Conservation (phyloP, 2,888 invertebrate species). For the Pristionchus entomophagus region DNA sequence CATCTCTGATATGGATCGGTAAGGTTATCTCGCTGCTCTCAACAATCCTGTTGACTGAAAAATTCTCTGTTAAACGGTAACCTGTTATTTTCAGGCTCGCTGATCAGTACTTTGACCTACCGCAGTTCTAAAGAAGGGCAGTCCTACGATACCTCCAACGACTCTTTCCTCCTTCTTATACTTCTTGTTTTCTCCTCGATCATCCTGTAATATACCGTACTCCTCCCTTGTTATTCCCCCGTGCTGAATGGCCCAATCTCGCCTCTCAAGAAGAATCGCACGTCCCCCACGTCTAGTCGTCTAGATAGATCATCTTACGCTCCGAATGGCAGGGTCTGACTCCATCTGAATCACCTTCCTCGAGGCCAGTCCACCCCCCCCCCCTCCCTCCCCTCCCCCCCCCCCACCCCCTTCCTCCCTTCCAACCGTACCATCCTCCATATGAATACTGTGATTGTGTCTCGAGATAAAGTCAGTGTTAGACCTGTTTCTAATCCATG, state of each 20-base stretch:
- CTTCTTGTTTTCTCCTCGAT: too few relatives aligned
- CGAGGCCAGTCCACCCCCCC: background rate
- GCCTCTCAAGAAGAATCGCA: background rate
- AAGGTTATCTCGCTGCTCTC: background rate
- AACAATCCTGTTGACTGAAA: too few relatives aligned
- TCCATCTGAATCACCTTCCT: background rate
- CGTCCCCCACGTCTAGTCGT: background rate
- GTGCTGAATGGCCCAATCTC: background rate
- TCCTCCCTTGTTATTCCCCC: background rate
- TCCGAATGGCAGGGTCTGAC: background rate
- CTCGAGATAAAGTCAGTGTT: conserved; percentile 17
- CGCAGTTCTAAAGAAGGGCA: background rate
- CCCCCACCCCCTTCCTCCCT: background rate
- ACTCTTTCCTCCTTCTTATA: background rate
- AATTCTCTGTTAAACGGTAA: too few relatives aligned
- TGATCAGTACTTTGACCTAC: conserved; percentile 41
- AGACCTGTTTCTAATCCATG: conserved; percentile 39
- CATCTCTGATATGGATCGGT: background rate
- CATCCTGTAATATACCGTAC: background rate
- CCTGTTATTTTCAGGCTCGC: background rate
- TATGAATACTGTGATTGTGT: conserved; percentile 19
- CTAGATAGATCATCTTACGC: background rate
- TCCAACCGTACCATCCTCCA: background rate
- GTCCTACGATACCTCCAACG: background rate
- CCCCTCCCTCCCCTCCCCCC: background rate